These are phyloP conservation scores for Trachurus trachurus DNA, from an alignment of 2,797 vertebrate genomes.

Conservation along the genomic window DNA sequence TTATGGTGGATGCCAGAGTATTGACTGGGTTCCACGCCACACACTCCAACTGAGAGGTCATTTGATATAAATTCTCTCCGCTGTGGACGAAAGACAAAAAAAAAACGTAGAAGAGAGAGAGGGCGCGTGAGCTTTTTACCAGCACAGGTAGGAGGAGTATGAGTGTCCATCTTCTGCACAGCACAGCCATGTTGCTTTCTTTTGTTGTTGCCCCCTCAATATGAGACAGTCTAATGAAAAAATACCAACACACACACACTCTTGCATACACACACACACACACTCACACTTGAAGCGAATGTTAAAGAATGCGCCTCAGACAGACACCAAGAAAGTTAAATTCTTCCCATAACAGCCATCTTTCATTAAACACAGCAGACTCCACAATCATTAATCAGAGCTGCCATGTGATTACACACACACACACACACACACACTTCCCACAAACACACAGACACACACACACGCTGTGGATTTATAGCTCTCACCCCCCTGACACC, in stretches of 20 bases:
- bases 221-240: slow-evolving; percentile 25
- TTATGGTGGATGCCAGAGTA: slow-evolving; percentile 90
- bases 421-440: slow-evolving; percentile 37
- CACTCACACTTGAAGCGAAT: neutral
- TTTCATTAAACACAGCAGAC: slow-evolving; percentile 75
- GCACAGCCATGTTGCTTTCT: neutral
- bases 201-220: slow-evolving; percentile 23
- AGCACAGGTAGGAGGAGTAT: slow-evolving; percentile 17
- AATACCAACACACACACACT: slow-evolving; percentile 4
- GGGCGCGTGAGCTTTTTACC: slow-evolving; percentile 57
- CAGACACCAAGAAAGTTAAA: slow-evolving; percentile 36
- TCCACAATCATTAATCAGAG: slow-evolving; percentile 69
- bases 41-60: slow-evolving; percentile 97
- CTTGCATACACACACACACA: slow-evolving; percentile 18
- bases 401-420: slow-evolving; percentile 74
- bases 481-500: slow-evolving; percentile 55
- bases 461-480: slow-evolving; percentile 74
- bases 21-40: slow-evolving; percentile 97
- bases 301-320: slow-evolving; percentile 45
- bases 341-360: slow-evolving; percentile 46
- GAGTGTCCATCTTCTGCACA: slow-evolving; percentile 10
- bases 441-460: slow-evolving; percentile 6
- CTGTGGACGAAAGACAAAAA: slow-evolving; percentile 84
- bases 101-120: slow-evolving; percentile 59
- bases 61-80: slow-evolving; percentile 97